These are phyloP conservation scores for Hydropsyche tenuis DNA, from an alignment of 1,140 invertebrate genomes.

Conservation along the genomic window DNA sequence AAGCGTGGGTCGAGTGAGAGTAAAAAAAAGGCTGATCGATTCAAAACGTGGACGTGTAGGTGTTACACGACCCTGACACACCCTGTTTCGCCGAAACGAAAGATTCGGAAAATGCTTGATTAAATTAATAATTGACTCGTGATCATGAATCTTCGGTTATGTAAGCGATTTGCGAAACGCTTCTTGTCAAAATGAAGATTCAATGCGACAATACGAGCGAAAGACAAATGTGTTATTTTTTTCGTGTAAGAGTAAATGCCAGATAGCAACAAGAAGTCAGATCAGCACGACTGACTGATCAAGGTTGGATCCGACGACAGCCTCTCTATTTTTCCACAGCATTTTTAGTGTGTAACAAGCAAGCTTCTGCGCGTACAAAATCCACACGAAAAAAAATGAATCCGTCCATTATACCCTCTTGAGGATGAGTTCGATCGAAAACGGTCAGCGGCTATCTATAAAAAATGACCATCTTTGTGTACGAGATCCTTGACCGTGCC, in stretches of 20 bases:
- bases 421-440: neutral
- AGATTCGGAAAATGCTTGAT: slow-evolving; percentile 5
- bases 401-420: neutral
- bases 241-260: slow-evolving; percentile 15
- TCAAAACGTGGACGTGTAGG: neutral
- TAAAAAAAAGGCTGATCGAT: neutral
- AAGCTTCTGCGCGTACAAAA: too few relatives aligned
- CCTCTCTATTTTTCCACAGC: slow-evolving; percentile 19
- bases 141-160: too few relatives aligned
- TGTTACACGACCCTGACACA: slow-evolving; percentile 18
- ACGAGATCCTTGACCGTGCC: slow-evolving; percentile 7
- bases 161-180: too few relatives aligned
- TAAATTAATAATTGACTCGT: too few relatives aligned
- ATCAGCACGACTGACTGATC: slow-evolving; percentile 9
- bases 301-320: slow-evolving; percentile 8
- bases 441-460: neutral
- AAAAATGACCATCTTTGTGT: neutral
- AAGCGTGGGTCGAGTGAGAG: neutral
- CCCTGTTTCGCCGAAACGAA: neutral
- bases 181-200: too few relatives aligned
- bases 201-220: too few relatives aligned
- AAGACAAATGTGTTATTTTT: too few relatives aligned
- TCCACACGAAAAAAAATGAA: neutral
- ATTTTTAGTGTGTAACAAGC: too few relatives aligned
- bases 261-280: slow-evolving; percentile 18